A percentile compares a stretch with the other conserved stretches of the same genome.
Conservation (phyloP, 2,888 invertebrate species). For the Gymnocheta viridis region DNA sequence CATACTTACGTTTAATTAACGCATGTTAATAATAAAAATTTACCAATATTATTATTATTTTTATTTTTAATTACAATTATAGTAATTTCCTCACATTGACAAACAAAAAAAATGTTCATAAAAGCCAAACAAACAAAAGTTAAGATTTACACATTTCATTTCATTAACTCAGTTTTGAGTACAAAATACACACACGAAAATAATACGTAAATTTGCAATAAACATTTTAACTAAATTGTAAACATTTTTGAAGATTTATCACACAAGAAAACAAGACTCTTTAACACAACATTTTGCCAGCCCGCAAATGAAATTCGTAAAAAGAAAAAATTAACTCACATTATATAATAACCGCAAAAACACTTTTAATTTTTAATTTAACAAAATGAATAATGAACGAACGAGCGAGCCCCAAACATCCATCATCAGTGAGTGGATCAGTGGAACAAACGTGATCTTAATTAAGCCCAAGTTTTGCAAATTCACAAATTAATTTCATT, state of each 20-base stretch:
- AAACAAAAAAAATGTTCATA: neutral
- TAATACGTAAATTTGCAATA: neutral
- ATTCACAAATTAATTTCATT: conserved; percentile 31
- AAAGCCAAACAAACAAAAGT: neutral
- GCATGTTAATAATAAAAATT: conserved; percentile 23
- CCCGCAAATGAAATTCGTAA: conserved; percentile 13
- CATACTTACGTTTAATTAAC: conserved; percentile 6
- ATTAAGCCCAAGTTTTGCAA: conserved; percentile 69
- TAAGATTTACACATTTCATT: conserved; percentile 10
- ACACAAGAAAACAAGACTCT: neutral
- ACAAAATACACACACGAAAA: neutral
- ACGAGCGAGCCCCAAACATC: neutral
- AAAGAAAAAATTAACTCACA: conserved; percentile 8
- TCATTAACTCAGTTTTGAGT: neutral
- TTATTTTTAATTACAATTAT: neutral
- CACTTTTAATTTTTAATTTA: neutral
- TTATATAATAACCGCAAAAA: conserved; percentile 56
- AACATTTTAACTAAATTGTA: conserved; percentile 10
- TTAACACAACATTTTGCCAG: conserved; percentile 1
- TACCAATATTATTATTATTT: too few species aligned
- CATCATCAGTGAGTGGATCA: conserved; percentile 16
- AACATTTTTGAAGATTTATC: conserved; percentile 21
- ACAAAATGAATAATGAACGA: conserved; percentile 32
- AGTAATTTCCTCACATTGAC: conserved; percentile 32
- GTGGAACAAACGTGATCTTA: conserved; percentile 72